phyloP scores from a whole-genome alignment of 1,140 invertebrate genomes.

The Zaprionus vittiger region DNA sequence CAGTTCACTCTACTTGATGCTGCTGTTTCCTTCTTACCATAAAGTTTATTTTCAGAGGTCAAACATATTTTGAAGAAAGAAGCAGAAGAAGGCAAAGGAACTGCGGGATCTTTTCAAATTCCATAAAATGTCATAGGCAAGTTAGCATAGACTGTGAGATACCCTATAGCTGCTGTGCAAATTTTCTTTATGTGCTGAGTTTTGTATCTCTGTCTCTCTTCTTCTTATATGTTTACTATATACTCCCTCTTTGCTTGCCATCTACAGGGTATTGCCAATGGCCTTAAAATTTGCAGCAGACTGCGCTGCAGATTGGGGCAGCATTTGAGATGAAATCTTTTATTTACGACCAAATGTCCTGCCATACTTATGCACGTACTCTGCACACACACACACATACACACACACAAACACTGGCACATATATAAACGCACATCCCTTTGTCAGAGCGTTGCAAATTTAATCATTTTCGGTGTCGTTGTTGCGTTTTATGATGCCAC shows the following conservation, averaged over 20 bases:
- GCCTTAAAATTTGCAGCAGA: background rate
- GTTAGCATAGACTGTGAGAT: too few species aligned
- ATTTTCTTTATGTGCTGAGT: background rate
- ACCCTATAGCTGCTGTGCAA: too few species aligned
- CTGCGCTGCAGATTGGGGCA: slow-evolving; percentile 16
- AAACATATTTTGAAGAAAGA: too few species aligned
- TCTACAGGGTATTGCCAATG: background rate
- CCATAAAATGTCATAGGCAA: background rate
- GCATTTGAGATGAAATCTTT: slow-evolving; percentile 28
- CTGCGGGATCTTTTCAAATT: background rate
- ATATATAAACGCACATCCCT: slow-evolving; percentile 8
- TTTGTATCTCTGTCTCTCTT: background rate
- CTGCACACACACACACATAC: background rate
- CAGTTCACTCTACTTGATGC: too few species aligned
- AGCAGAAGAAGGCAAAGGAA: too few species aligned
- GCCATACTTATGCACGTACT: slow-evolving; percentile 12
- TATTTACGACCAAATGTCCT: slow-evolving; percentile 40
- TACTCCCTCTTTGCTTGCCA: background rate
- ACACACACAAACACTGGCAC: background rate
- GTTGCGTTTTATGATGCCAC: slow-evolving; percentile 53
- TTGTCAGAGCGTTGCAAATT: slow-evolving; percentile 39
- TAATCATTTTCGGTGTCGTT: slow-evolving; percentile 53
- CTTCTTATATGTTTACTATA: background rate
- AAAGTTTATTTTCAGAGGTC: too few species aligned
- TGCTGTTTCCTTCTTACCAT: too few species aligned